Evolutionary conservation across 2,888 invertebrate genomes (phyloP), one percentile per base, ranked within the genome.

Genomic region (Agrotis ipsilon): DNA sequence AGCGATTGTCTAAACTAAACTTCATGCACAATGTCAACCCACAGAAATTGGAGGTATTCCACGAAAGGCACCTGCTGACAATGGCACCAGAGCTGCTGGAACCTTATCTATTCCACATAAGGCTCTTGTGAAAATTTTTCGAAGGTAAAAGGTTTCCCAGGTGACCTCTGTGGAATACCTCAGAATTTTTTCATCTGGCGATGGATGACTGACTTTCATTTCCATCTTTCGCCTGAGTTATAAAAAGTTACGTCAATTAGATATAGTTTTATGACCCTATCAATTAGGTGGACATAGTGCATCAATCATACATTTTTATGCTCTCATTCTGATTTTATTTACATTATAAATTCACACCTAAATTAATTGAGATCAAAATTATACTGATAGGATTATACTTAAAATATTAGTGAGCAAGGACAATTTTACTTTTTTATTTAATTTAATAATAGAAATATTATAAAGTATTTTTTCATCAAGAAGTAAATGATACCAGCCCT

Each of bases 401-500:
- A 39, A 39, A 32, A 39, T 0, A 39, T 39, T 9, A 39, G 39
- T 39, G 39, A 39, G 39, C 39, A 39, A 39, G 24, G 14, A 11
- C 18, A 43, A 49, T 19, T 19, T 4, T 19, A 19, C 11, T 13
- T 2, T 13, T 51, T 51, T 21, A 70, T 49, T 45, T 6, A 51
- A 45, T 51, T 59, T 21, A 32, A 59, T 68, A 39, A 11, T 11
- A 68, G 11, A 68, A 68, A 67, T 16, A 51, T 49, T 45, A 14
- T 16, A 51, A 19, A 27, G 48, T 55, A 72, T 70, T 52, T 68
- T 24, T 52, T 39, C 46, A 60, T 39, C 11, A 52, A 68, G 19
- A 48, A 55, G 39, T 68, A 16, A 16, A 1, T 51, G 39, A 4
- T 45, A 52, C 9, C 11, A 46, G 9, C 14, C 13, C 21, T 60